Evolutionary conservation across 2,113 vertebrate genomes (phyloP).

Genomic region (Tragelaphus buxtoni): DNA sequence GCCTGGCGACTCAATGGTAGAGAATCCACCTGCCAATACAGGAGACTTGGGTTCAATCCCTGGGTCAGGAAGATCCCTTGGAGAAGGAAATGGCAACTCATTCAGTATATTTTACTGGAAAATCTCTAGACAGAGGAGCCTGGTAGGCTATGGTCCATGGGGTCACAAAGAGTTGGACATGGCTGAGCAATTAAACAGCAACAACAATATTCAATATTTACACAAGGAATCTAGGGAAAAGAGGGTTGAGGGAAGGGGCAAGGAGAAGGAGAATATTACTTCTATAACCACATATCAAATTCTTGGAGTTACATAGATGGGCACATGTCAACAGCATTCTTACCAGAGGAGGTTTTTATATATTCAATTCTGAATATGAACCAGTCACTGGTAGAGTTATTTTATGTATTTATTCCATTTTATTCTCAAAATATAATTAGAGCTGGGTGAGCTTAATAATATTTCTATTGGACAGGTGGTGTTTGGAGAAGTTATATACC

Average conservation of each 20-base stretch:
- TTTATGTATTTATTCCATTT: neutral
- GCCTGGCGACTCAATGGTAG: neutral
- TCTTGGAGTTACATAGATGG: neutral
- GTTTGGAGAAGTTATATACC: neutral
- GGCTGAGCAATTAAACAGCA: neutral
- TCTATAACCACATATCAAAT: neutral
- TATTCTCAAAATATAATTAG: neutral
- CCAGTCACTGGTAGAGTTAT: neutral
- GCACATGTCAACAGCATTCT: neutral
- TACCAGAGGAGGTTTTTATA: neutral
- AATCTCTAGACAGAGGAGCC: neutral
- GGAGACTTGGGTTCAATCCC: neutral
- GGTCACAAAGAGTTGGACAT: neutral
- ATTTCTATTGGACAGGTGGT: neutral
- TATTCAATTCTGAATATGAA: neutral
- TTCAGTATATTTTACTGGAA: neutral
- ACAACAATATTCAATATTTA: neutral
- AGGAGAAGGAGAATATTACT: neutral
- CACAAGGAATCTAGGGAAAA: neutral
- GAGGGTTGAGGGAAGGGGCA: neutral
- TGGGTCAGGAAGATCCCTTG: neutral
- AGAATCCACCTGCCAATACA: neutral
- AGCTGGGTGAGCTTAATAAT: neutral
- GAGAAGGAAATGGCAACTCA: neutral
- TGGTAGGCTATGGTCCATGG: neutral